Base-by-base conservation (phyloP, 2,888 invertebrate species). In the Ectemnius lituratus region DNA sequence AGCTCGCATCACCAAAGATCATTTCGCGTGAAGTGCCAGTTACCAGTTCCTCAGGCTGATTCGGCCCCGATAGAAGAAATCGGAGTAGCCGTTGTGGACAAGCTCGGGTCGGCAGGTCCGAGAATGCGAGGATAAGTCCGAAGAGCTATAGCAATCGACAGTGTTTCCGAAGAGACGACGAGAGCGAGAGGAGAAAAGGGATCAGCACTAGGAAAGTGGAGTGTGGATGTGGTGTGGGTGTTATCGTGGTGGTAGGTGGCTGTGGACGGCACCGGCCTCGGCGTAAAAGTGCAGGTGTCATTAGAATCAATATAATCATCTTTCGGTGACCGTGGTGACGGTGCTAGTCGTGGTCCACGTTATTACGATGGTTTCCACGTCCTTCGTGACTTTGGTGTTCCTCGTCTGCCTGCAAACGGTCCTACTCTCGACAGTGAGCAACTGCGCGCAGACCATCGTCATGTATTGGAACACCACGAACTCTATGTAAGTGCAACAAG, bases 381-480 rank as follows among this genome's bases (percentile, higher is more conserved):
- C 90, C 81, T 88, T 90, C 81, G 88, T 90, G 76, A 90, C 90
- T 85, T 88, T 90, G 85, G 88, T 90, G 87, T 90, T 93, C 85
- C 85, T 90, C 86, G 90, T 93, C 81, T 93, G 93, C 84, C 92
- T 94, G 66, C 91, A 94, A 91, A 93, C 94, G 91, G 93, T 93
- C 88, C 92, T 94, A 86, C 93, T 94, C 81, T 93, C 93, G 88
- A 93, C 93, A 58, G 93, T 93, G 92, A 94, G 94, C 88, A 95
- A 95, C 91, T 95, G 95, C 92, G 95, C 96, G 77, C 96, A 96
- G 91, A 94, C 95, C 70, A 96, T 96, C 92, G 95, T 95, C 92
- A 96, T 97, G 92, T 96, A 97, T 90, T 97, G 97, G 97, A 97
- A 97, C 93, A 96, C 96, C 84, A 95, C 96, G 81, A 97, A 97